These are phyloP conservation scores for Alca torda DNA, from an alignment of 2,797 vertebrate genomes.

Conservation along the genomic window DNA sequence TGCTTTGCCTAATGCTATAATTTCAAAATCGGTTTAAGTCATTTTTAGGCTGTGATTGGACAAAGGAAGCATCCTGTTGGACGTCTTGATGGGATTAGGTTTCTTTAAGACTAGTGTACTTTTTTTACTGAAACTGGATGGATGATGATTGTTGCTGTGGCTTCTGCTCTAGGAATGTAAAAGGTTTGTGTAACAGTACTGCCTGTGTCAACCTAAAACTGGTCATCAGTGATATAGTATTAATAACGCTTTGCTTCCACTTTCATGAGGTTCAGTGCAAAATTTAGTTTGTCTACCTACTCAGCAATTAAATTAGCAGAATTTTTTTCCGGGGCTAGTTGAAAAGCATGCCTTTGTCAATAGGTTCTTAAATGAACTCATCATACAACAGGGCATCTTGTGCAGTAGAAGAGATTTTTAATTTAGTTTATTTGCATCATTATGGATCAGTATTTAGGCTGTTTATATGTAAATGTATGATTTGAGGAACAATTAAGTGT, in stretches of 20 bases:
- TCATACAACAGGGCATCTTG: slow-evolving; percentile 72
- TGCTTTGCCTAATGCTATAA: neutral
- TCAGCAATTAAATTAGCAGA: slow-evolving; percentile 67
- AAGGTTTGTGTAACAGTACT: neutral
- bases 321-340: slow-evolving; percentile 44
- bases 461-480: slow-evolving; percentile 86
- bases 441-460: slow-evolving; percentile 83
- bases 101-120: neutral
- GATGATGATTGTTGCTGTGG: neutral
- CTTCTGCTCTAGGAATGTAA: neutral
- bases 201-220: neutral
- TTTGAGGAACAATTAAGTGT: slow-evolving; percentile 88
- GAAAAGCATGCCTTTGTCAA: slow-evolving; percentile 62
- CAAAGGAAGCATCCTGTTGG: neutral
- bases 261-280: slow-evolving; percentile 29
- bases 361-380: slow-evolving; percentile 74
- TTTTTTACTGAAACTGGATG: neutral
- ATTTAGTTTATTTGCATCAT: slow-evolving; percentile 85
- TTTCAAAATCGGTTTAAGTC: neutral
- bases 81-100: neutral
- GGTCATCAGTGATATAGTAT: neutral
- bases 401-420: slow-evolving; percentile 79
- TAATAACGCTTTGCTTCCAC: slow-evolving; percentile 28
- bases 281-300: slow-evolving; percentile 45
- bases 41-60: neutral